Evolutionary conservation across 2,113 vertebrate genomes (phyloP).

Genomic region (Erpornis zantholeuca): DNA sequence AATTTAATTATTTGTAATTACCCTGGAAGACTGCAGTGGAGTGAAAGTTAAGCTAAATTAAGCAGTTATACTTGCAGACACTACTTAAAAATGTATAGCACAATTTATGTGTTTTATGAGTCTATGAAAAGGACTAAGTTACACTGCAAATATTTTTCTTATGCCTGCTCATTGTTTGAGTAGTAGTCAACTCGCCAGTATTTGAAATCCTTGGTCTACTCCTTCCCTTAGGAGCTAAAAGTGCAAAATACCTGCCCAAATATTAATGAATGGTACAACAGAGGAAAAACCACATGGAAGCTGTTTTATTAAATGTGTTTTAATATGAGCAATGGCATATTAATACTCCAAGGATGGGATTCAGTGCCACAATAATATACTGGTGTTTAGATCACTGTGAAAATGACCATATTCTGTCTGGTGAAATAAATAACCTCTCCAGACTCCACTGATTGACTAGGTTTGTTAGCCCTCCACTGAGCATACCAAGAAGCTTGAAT

Average conservation of each 20-base stretch:
- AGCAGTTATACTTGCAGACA: not conserved
- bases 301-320: not conserved
- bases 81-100: not conserved
- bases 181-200: not conserved
- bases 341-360: not conserved
- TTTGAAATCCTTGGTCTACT: not conserved
- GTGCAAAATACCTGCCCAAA: not conserved
- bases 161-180: not conserved
- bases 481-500: not conserved
- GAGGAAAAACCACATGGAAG: not conserved
- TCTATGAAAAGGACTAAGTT: not conserved
- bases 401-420: not conserved
- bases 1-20: not conserved
- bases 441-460: not conserved
- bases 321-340: not conserved
- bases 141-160: not conserved
- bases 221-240: not conserved
- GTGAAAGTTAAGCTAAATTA: not conserved
- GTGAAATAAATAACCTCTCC: not conserved
- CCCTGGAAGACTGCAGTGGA: not conserved
- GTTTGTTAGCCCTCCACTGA: not conserved
- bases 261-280: not conserved
- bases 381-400: not conserved
- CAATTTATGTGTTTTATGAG: not conserved
- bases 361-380: not conserved